Percentiles rank a stretch among this genome's conserved stretches.
Evolutionary conservation across 1,140 invertebrate genomes (phyloP).

Genomic region (Wiebesia pumilae): DNA sequence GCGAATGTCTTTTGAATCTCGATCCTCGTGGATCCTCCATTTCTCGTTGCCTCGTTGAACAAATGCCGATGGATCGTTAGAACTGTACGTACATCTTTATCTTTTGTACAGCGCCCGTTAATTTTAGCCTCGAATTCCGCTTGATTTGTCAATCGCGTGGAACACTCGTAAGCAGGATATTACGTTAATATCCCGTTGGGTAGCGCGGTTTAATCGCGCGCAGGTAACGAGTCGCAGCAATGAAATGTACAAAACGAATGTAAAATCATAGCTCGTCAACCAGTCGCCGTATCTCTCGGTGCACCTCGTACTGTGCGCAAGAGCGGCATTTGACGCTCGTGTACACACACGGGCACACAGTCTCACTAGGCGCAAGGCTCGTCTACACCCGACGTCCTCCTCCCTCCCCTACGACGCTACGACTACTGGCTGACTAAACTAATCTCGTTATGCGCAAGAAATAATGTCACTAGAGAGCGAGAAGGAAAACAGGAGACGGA

Average conservation of each 20-base stretch:
- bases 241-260: neutral
- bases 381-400: neutral
- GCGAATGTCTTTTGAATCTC: slow-evolving; percentile 11
- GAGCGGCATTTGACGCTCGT: neutral
- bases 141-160: neutral
- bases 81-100: neutral
- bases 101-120: neutral
- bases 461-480: slow-evolving; percentile 54
- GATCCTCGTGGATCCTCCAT: neutral
- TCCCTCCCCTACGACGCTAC: neutral
- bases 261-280: neutral
- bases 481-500: neutral
- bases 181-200: neutral
- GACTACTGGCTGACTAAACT: slow-evolving; percentile 59
- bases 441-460: slow-evolving; percentile 61
- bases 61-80: neutral
- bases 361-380: neutral
- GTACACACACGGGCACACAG: neutral
- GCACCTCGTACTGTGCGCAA: neutral
- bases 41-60: neutral
- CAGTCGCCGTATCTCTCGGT: neutral
- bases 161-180: neutral
- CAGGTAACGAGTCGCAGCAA: neutral
- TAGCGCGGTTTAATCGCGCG: neutral
- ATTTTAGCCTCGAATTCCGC: neutral